These are phyloP conservation scores for Pterocles orientalis DNA, from an alignment of 2,113 vertebrate genomes.

Conservation along the genomic window DNA sequence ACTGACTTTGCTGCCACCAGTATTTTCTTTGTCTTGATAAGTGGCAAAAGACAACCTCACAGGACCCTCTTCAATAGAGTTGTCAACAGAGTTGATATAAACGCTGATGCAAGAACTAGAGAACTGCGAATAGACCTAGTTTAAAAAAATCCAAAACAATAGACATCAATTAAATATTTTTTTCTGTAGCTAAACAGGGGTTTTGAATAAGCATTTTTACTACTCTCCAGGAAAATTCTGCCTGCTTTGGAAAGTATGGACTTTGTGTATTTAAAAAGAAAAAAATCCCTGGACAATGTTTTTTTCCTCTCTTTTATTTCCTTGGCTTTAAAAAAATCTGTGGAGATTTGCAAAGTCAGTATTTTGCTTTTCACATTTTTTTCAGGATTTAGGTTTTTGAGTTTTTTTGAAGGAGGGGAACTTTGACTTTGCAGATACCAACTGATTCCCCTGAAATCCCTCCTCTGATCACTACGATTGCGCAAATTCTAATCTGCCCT, in stretches of 20 bases:
- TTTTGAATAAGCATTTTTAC: not conserved
- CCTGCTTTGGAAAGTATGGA: not conserved
- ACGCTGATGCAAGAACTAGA: not conserved
- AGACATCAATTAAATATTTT: not conserved
- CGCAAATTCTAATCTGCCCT: not conserved
- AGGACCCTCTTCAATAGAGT: not conserved
- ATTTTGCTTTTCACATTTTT: not conserved
- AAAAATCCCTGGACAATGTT: not conserved
- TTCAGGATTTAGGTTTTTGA: not conserved
- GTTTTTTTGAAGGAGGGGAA: not conserved
- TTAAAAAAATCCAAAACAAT: rapidly evolving
- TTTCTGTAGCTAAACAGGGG: not conserved
- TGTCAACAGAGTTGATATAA: not conserved
- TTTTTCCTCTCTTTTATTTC: not conserved
- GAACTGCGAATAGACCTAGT: not conserved
- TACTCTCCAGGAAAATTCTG: not conserved
- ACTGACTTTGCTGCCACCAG: not conserved
- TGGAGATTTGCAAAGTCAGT: not conserved
- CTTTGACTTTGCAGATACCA: not conserved
- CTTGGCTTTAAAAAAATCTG: not conserved
- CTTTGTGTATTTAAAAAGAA: not conserved
- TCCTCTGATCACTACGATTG: not conserved
- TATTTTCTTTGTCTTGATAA: not conserved
- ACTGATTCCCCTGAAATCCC: not conserved
- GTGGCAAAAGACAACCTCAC: not conserved